Base-by-base conservation (phyloP, 92 coral and sea anemone species). In the Montipora capitata region DNA sequence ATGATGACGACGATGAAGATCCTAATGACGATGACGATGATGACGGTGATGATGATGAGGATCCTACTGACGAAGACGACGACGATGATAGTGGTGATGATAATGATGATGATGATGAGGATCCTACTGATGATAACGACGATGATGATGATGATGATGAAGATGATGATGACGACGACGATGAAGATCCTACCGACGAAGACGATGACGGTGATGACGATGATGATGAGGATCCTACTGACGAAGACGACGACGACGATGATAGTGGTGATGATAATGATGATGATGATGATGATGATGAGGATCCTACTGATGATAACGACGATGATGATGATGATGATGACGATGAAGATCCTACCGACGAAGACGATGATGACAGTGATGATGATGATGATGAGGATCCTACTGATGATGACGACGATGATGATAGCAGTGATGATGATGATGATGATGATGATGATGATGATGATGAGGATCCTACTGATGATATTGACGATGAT, bases 311-410 rank as follows among this genome's bases (percentile, higher is more conserved):
- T 68, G 72, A 74, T 2, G 63, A 59, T 7, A 17, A 39, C 27
- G 52, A 7, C n/a, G 18, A 44, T 18, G 49, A 44, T 45, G 62
- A 5, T 14, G 58, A 49, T 13, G 18, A 44, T 18, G 49, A 44
- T 45, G 62, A 5, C 14, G 58, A 49, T 13, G 49, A 35, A 42
- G 62, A 52, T 41, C 72, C 42, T 0, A 35, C 27, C 59, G 42
- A 27, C 4, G 49, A 81, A 1, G 72, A 45, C 69, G 78, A 64
- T 52, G 70, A 63, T 1, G n/a, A n/a, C n/a, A n/a, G n/a, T n/a
- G 72, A 76, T 65, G 67, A 73, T 40, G 48, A 69, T 48, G 81
- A 54, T 42, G 58, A 66, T 2, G 78, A 71, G 20, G 43, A 58
- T 20, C 56, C 20, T 8, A 39, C 9, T 20, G 66, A 41, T 8